Evolutionary conservation across 1,140 invertebrate species (phyloP), one percentile per base, ranked within the genome.

Genomic region (Drosophila kurseongensis): DNA sequence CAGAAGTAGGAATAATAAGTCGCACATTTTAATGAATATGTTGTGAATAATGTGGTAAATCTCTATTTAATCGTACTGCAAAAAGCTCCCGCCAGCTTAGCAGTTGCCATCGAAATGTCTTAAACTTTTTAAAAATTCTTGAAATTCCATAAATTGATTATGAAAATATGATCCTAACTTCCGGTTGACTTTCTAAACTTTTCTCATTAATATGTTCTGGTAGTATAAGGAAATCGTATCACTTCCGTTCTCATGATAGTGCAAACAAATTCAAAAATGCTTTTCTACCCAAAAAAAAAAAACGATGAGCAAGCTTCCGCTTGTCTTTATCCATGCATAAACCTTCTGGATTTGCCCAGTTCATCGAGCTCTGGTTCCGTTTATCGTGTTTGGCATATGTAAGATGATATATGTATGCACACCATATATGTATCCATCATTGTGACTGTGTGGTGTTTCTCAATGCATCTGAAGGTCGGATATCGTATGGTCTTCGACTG

Each of bases 341-440:
- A 68, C 38, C 62, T 44, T 60, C 35, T 44, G 54, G 47, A 23
- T 57, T 18, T 38, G n/a, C 45, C 40, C 44, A 42, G 48, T 14
- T 60, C 50, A 61, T 42, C 60, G 38, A 29, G 55, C 57, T 57
- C 42, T 52, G 23, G 50, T 44, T 35, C 27, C 68, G 32, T 67
- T 59, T 75, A 74, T 62, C 44, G 59, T 59, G 59, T 50, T 71
- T 74, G 63, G 81, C 65, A 85, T 85, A 78, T 86, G 78, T 86
- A 79, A 88, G 45, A 79, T 75, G 75, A 88, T 80, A 88, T 54
- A 62, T 52, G 40, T 54, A 62, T 52, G 40, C 18, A 56, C n/a
- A 51, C 27, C 48, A 45, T 40, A 51, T 41, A 45, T 40, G 44
- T 41, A 10, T 35, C 38, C 36, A 29, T 12, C 18, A 12, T n/a